Evolutionary conservation across 2,113 vertebrate genomes (phyloP).

Genomic region (Oncorhynchus gorbuscha): DNA sequence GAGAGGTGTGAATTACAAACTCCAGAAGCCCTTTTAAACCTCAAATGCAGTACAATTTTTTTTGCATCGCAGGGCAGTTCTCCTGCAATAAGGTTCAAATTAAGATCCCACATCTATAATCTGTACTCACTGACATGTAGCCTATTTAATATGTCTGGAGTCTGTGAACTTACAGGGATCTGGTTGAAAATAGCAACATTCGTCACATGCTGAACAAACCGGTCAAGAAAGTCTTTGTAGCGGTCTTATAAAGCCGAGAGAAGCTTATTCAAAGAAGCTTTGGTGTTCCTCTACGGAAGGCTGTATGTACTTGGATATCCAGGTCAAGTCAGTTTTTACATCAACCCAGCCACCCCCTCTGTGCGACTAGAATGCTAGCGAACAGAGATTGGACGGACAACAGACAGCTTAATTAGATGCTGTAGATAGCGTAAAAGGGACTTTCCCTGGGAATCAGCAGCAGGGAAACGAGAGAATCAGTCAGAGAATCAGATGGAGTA

Average conservation of each 20-base stretch:
- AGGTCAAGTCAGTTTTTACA: constrained; percentile 46
- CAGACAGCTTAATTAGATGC: constrained; percentile 72
- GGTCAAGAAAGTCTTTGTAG: constrained; percentile 56
- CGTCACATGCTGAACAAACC: constrained; percentile 45
- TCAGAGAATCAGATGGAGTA: constrained; percentile 60
- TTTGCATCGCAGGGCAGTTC: no score
- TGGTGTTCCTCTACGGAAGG: constrained; percentile 47
- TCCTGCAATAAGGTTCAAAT: not conserved
- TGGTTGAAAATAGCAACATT: constrained; percentile 50
- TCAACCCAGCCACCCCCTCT: constrained; percentile 40
- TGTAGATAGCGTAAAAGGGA: constrained; percentile 59
- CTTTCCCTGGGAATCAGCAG: constrained; percentile 47
- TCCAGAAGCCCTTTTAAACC: no score
- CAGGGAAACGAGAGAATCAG: constrained; percentile 60
- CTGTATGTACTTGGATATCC: constrained; percentile 35
- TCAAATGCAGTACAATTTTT: no score
- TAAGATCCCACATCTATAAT: constrained; percentile 31
- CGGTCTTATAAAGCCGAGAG: constrained; percentile 46
- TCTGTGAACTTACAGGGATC: constrained; percentile 34
- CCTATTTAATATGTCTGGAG: constrained; percentile 19
- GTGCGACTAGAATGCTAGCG: constrained; percentile 40
- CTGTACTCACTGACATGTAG: constrained; percentile 5
- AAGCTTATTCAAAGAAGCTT: constrained; percentile 69
- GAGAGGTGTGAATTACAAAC: no score
- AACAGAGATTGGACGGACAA: constrained; percentile 48